Conservation (phyloP, 2,888 invertebrate genomes). For the Cenopis cana region DNA sequence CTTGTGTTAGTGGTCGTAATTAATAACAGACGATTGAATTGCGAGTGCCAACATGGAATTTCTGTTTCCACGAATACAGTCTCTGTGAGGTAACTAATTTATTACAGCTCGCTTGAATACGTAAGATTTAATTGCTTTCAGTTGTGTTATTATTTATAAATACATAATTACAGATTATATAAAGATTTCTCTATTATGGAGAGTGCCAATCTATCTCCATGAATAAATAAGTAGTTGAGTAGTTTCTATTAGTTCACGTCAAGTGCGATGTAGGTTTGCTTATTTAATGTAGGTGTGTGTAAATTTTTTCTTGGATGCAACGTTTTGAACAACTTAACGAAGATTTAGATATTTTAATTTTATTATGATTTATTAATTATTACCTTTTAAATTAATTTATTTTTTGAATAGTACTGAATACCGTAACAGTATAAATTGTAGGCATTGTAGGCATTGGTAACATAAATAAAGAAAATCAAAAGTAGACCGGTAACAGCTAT, state of each 20-base stretch:
- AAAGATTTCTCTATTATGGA: not conserved
- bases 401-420: not conserved
- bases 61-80: slow-evolving; percentile 51
- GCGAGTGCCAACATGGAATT: slow-evolving; percentile 68
- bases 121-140: slow-evolving; percentile 18
- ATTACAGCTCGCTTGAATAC: slow-evolving; percentile 42
- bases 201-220: slow-evolving; percentile 14
- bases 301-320: not conserved
- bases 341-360: no score
- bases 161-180: slow-evolving; percentile 23
- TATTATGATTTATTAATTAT: no score
- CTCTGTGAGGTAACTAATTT: slow-evolving; percentile 59
- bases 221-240: slow-evolving; percentile 12
- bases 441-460: not conserved
- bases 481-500: not conserved
- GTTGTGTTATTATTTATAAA: slow-evolving; percentile 2
- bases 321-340: not conserved
- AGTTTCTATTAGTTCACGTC: not conserved
- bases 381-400: no score
- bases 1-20: slow-evolving; percentile 67
- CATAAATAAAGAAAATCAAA: no score
- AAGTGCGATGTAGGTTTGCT: not conserved
- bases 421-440: not conserved
- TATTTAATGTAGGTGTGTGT: no score
- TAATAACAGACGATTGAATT: slow-evolving; percentile 63